Percentiles rank a stretch among this genome's conserved stretches.
Evolutionary conservation across 1,140 invertebrate species (phyloP).

Genomic region (Stenopsyche tienmushanensis): DNA sequence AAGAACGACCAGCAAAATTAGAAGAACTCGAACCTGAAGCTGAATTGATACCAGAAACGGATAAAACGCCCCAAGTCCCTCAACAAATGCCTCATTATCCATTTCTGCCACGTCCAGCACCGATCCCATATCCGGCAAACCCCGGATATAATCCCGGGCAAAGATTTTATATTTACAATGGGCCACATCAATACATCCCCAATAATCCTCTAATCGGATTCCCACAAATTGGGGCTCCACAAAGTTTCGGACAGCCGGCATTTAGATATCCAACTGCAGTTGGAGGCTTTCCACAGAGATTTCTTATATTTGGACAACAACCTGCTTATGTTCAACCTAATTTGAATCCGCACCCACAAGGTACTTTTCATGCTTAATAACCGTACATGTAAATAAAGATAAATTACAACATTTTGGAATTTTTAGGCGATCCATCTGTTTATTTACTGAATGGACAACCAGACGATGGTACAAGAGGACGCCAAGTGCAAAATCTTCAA

Average conservation of each 20-base stretch:
- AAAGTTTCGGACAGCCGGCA: slow-evolving; percentile 7
- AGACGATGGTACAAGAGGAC: slow-evolving; percentile 3
- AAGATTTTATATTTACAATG: slow-evolving; percentile 42
- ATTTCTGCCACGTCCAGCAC: background rate
- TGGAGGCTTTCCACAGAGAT: slow-evolving; percentile 15
- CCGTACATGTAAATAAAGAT: too few relatives aligned
- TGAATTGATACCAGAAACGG: slow-evolving; percentile 23
- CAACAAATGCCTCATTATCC: too few relatives aligned
- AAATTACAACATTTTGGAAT: too few relatives aligned
- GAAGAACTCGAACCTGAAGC: slow-evolving; percentile 29
- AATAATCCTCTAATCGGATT: slow-evolving; percentile 13
- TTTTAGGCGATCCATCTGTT: slow-evolving; percentile 21
- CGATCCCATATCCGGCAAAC: background rate
- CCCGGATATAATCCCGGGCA: slow-evolving; percentile 21
- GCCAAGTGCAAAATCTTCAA: slow-evolving; percentile 19
- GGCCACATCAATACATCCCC: slow-evolving; percentile 42
- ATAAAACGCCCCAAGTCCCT: background rate
- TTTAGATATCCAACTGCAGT: slow-evolving; percentile 12
- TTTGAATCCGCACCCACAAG: too few relatives aligned
- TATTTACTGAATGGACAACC: slow-evolving; percentile 2
- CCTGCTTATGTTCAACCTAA: background rate
- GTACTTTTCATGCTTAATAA: too few relatives aligned
- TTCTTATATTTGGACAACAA: slow-evolving; percentile 5
- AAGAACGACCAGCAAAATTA: slow-evolving; percentile 1
- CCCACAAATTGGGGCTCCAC: too few relatives aligned